These are phyloP conservation scores for Benitochromis conjunctus DNA, from an alignment of 2,113 vertebrate genomes.

Conservation along the genomic window DNA sequence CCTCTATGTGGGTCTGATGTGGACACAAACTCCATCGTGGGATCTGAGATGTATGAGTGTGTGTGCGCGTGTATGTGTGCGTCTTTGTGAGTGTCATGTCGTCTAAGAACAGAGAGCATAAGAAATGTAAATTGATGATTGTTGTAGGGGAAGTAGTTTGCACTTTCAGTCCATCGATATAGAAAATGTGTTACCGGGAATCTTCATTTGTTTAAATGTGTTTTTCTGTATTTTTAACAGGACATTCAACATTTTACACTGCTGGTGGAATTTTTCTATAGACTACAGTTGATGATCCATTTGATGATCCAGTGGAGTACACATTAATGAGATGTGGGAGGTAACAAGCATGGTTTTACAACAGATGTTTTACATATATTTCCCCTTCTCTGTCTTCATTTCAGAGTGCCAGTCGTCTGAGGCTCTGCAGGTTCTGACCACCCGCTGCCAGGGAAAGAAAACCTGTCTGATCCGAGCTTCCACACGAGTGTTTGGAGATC, in stretches of 20 bases:
- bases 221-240: background rate
- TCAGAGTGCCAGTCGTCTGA: constrained; percentile 82
- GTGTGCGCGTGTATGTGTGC: background rate
- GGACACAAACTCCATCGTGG: background rate
- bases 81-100: background rate
- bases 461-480: constrained; percentile 82
- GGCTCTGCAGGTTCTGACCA: constrained; percentile 80
- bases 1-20: constrained; percentile 17
- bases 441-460: constrained; percentile 83
- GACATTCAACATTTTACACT: background rate
- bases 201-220: fast-evolving
- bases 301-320: background rate
- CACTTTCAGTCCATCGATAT: background rate
- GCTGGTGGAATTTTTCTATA: background rate
- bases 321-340: background rate
- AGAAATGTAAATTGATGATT: background rate
- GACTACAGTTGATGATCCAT: background rate
- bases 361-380: background rate
- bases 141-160: background rate
- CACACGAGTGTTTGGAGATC: constrained; percentile 84
- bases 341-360: background rate
- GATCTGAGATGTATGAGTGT: background rate
- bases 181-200: background rate
- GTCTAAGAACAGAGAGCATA: background rate
- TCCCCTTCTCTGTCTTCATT: background rate